Evolutionary conservation across 2,797 vertebrate genomes (phyloP).

Genomic region (Anomalospiza imberbis): DNA sequence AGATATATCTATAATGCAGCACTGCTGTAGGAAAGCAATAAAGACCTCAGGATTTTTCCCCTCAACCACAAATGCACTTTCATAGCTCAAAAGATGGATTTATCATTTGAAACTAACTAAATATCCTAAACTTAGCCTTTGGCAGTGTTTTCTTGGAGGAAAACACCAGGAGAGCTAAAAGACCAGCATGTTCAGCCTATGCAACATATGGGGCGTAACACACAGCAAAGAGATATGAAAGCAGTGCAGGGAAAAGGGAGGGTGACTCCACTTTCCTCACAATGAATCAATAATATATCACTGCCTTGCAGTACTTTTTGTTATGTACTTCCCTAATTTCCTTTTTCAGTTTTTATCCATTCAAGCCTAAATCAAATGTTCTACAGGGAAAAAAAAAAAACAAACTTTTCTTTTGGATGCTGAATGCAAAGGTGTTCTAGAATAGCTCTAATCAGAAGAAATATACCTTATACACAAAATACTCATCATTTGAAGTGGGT

Average conservation of each 20-base stretch:
- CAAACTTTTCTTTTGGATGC: neutral
- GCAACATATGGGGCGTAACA: neutral
- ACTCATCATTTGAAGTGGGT: conserved; percentile 3
- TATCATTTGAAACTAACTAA: neutral
- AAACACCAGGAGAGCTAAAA: neutral
- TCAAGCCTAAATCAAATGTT: neutral
- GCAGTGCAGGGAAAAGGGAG: neutral
- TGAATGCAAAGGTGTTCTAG: neutral
- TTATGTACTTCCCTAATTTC: neutral
- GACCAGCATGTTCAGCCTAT: neutral
- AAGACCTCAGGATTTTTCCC: neutral
- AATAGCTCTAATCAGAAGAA: neutral
- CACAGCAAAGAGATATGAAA: neutral
- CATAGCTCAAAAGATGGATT: neutral
- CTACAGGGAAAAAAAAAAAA: neutral
- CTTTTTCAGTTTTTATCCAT: neutral
- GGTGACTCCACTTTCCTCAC: neutral
- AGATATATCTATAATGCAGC: neutral
- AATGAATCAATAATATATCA: neutral
- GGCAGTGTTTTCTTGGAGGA: neutral
- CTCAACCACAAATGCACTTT: neutral
- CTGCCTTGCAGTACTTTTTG: neutral
- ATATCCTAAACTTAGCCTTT: neutral
- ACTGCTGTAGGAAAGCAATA: neutral
- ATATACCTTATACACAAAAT: conserved; percentile 10